These are phyloP conservation scores for Lepus americanus DNA, from an alignment of 2,113 vertebrate species.

Conservation along the genomic window DNA sequence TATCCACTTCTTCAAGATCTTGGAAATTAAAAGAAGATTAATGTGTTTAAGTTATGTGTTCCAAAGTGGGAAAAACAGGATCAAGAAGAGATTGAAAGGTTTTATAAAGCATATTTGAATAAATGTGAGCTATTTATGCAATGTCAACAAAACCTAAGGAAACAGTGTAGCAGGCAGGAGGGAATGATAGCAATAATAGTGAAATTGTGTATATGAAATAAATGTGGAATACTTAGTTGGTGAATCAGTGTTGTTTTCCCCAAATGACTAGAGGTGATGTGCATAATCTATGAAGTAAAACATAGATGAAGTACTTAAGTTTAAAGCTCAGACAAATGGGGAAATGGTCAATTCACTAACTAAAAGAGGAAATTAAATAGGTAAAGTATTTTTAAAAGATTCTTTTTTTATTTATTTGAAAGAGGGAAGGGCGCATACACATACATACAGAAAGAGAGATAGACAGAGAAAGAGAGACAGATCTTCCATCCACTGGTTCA, in stretches of 20 bases:
- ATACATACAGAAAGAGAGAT: no score
- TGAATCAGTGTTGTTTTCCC: background rate
- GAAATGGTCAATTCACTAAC: background rate
- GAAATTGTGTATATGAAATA: background rate
- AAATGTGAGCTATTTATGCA: background rate
- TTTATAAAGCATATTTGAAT: background rate
- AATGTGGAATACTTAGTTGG: background rate
- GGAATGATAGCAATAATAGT: background rate
- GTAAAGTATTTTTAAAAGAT: background rate
- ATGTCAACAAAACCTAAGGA: background rate
- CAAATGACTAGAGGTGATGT: background rate
- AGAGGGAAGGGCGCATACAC: no score
- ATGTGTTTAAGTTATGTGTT: background rate
- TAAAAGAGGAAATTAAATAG: background rate
- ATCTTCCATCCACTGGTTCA: no score
- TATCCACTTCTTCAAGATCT: background rate
- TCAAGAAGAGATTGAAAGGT: background rate
- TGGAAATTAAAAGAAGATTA: background rate
- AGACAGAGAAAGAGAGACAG: no score
- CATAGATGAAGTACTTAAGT: background rate
- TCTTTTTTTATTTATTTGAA: no score
- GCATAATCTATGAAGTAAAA: background rate
- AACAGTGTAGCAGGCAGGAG: background rate
- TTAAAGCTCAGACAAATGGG: background rate
- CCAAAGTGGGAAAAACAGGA: background rate